These are phyloP conservation scores for Paramacrobiotus metropolitanus DNA, from an alignment of 1,140 invertebrate species.

Conservation along the genomic window DNA sequence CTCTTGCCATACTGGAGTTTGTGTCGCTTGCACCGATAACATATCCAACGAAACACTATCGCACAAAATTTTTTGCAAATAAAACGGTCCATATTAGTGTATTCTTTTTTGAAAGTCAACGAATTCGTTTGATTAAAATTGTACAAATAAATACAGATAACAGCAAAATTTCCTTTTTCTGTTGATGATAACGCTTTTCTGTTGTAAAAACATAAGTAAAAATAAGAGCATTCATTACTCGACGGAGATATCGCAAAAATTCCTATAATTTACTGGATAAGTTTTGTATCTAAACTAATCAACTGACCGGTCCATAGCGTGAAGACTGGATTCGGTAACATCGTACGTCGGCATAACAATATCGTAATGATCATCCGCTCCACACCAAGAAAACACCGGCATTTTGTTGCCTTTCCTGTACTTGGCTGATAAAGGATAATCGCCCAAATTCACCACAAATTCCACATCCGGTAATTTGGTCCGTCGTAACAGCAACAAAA, in stretches of 20 bases:
- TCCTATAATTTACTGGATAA: no score
- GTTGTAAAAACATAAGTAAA: no score
- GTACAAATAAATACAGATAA: no score
- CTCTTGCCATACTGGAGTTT: slow-evolving; percentile 40
- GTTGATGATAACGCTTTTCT: no score
- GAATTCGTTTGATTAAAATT: no score
- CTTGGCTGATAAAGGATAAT: slow-evolving; percentile 53
- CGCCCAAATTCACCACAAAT: slow-evolving; percentile 75
- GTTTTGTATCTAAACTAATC: no score
- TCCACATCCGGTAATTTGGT: slow-evolving; percentile 62
- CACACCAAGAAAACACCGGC: slow-evolving; percentile 93
- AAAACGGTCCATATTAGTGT: no score
- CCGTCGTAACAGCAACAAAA: slow-evolving; percentile 58
- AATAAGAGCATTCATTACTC: no score
- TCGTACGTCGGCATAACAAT: slow-evolving; percentile 89
- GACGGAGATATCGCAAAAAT: no score
- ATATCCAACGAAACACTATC: slow-evolving; percentile 66
- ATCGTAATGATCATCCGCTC: slow-evolving; percentile 53
- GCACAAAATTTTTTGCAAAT: no score
- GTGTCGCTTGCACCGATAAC: slow-evolving; percentile 60
- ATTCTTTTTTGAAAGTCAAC: no score
- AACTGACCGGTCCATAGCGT: slow-evolving; percentile 78
- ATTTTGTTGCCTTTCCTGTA: slow-evolving; percentile 22
- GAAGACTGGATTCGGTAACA: slow-evolving; percentile 64
- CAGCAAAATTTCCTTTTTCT: no score